A percentile compares a stretch with the other conserved stretches of the same genome.
These are phyloP conservation scores for Sebastes diploproa DNA, from an alignment of 2,797 vertebrate genomes.

Conservation along the genomic window DNA sequence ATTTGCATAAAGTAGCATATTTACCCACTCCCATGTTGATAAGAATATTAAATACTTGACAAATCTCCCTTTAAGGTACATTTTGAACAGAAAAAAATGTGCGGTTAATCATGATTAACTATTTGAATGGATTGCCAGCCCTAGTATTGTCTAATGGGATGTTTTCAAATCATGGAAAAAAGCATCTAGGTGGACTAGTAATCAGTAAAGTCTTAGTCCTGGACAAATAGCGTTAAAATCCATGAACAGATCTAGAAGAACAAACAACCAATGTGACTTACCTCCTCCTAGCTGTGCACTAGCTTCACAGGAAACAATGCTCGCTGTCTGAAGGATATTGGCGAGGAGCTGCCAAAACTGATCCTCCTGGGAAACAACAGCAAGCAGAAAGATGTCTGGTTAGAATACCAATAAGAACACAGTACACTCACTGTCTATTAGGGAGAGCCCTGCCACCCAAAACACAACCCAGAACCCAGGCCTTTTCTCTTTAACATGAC, in stretches of 20 bases:
- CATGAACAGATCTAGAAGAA: background rate
- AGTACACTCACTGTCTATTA: no score
- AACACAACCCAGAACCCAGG: background rate
- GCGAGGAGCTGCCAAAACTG: conserved; percentile 77
- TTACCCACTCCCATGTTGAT: no score
- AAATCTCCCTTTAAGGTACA: no score
- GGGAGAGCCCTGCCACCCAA: background rate
- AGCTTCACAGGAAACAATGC: conserved; percentile 28
- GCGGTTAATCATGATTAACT: no score
- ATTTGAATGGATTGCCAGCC: no score
- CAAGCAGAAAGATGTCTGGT: background rate
- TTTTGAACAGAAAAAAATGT: no score
- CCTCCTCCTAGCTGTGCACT: conserved; percentile 8
- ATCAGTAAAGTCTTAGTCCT: background rate
- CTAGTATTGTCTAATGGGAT: background rate
- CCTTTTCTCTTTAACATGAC: background rate
- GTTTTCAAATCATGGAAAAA: background rate
- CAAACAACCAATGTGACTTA: background rate
- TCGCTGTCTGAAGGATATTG: conserved; percentile 58
- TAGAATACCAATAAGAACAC: background rate
- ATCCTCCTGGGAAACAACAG: conserved; percentile 61
- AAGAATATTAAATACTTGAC: no score
- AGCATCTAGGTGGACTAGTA: background rate
- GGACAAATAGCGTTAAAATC: background rate
- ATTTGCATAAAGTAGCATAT: no score